phyloP scores from a whole-genome alignment of 2,888 invertebrate species.

The Epirrhoe tristata region DNA sequence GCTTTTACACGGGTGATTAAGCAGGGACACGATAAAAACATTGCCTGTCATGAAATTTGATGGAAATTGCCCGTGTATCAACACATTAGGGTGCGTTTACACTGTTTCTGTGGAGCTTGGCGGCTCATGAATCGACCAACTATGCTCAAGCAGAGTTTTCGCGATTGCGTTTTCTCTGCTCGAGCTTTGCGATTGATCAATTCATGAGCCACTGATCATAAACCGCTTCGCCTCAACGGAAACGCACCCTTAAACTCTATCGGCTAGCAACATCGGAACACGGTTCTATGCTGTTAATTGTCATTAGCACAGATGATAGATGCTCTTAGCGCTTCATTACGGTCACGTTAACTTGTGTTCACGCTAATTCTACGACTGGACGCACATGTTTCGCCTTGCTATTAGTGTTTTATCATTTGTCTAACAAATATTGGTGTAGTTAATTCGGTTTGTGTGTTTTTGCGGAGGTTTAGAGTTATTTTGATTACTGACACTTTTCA shows the following conservation, averaged over 20 bases:
- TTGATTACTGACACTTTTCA: background rate
- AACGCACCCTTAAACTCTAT: slow-evolving; percentile 14
- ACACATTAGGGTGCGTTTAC: background rate
- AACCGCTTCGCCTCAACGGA: too few relatives aligned
- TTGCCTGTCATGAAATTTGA: background rate
- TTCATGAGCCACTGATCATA: too few relatives aligned
- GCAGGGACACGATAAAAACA: background rate
- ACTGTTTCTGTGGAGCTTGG: too few relatives aligned
- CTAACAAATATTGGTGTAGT: slow-evolving; percentile 51
- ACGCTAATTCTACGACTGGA: slow-evolving; percentile 57
- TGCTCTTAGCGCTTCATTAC: slow-evolving; percentile 74
- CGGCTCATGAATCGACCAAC: too few relatives aligned
- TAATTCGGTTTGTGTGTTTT: slow-evolving; percentile 40
- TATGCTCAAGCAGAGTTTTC: too few relatives aligned
- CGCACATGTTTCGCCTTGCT: slow-evolving; percentile 55
- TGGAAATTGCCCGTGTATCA: slow-evolving; percentile 22
- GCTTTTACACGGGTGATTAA: slow-evolving; percentile 43
- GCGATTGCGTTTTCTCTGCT: too few relatives aligned
- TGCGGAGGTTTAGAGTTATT: background rate
- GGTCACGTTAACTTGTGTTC: slow-evolving; percentile 65
- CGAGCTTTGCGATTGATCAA: background rate
- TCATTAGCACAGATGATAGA: slow-evolving; percentile 64
- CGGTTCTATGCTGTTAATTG: slow-evolving; percentile 64
- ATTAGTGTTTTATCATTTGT: slow-evolving; percentile 51
- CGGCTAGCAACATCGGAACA: slow-evolving; percentile 61